Evolutionary conservation across 1,140 invertebrate species (phyloP), one percentile per base, ranked within the genome.

Genomic region (Drosophila cardini): DNA sequence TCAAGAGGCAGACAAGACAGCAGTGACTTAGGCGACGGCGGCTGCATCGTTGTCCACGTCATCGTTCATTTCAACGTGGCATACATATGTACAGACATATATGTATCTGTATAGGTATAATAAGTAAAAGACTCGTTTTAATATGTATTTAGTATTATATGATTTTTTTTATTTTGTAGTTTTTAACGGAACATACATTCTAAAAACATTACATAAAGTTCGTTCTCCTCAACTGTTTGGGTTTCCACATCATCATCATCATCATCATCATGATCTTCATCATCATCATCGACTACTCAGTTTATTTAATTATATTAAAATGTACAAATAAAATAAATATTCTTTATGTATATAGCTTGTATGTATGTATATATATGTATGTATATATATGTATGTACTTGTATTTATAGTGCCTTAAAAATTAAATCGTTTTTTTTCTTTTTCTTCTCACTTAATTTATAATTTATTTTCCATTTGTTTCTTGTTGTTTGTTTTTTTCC

Each of bases 301-400:
- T 80, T 83, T 87, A 73, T 79, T 87, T 83, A 82, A 83, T 90
- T 89, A 85, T 90, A 89, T 74, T 90, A 87, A 89, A 89, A 89
- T 89, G 85, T 89, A 89, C 85, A 89, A 89, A 89, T 89, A 89
- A 90, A 89, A 89, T 89, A 89, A 89, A 89, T 89, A 89, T 90
- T 84, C 81, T 70, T 87, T 86, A 86, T 87, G 82, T 71, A 78
- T 86, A 86, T 86, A 86, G 76, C 62, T 78, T 85, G 79, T 85
- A 82, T 87, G 74, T 87, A 89, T 71, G 63, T 70, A 60, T 71
- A 63, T 70, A 13, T 21, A 21, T 26, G 21, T 26, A 26, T 87
- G 74, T 87, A 89, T 70, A 60, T 71, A 63, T 21, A 21, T 26
- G 21, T 26, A 26, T 87, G 74, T 87, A 89, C 76, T 68, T 71